These are phyloP conservation scores for Drosophila kuntzei DNA, from an alignment of 2,888 invertebrate species.

Conservation along the genomic window DNA sequence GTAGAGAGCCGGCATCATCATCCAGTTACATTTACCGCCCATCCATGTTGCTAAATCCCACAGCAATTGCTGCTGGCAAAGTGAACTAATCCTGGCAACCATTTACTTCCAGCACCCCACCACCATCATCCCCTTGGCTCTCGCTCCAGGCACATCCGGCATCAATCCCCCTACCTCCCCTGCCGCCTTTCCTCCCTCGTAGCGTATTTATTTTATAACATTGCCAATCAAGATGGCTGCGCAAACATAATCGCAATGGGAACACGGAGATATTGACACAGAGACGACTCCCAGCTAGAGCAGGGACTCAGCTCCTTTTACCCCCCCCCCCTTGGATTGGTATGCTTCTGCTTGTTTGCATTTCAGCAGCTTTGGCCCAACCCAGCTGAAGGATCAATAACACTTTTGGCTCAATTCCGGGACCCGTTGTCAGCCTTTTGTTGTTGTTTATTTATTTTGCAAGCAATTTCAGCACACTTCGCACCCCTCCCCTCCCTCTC, in stretches of 20 bases:
- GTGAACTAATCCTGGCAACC: constrained; percentile 70
- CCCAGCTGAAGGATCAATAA: constrained; percentile 80
- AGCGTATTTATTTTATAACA: constrained; percentile 86
- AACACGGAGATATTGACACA: constrained; percentile 60
- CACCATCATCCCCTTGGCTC: constrained; percentile 41
- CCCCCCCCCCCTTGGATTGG: constrained; percentile 25
- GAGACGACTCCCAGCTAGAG: constrained; percentile 10
- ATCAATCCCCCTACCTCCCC: not conserved
- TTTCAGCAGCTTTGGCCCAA: constrained; percentile 55
- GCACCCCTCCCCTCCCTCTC: constrained; percentile 12
- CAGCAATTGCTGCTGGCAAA: constrained; percentile 78
- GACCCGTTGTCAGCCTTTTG: constrained; percentile 46
- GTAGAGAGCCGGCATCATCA: constrained; percentile 21
- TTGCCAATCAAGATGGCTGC: constrained; percentile 86
- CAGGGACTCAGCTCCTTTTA: constrained; percentile 46
- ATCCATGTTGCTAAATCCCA: constrained; percentile 71
- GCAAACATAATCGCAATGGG: constrained; percentile 85
- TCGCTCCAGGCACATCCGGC: constrained; percentile 65
- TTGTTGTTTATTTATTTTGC: constrained; percentile 80
- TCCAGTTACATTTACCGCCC: constrained; percentile 56
- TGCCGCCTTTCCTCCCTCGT: constrained; percentile 47
- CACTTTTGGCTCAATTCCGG: constrained; percentile 77
- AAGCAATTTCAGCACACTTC: constrained; percentile 74
- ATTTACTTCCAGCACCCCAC: constrained; percentile 35
- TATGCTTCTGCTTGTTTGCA: constrained; percentile 66